Base-by-base conservation (phyloP, 2,888 invertebrate genomes). In the Pachliopta kotzebuea region DNA sequence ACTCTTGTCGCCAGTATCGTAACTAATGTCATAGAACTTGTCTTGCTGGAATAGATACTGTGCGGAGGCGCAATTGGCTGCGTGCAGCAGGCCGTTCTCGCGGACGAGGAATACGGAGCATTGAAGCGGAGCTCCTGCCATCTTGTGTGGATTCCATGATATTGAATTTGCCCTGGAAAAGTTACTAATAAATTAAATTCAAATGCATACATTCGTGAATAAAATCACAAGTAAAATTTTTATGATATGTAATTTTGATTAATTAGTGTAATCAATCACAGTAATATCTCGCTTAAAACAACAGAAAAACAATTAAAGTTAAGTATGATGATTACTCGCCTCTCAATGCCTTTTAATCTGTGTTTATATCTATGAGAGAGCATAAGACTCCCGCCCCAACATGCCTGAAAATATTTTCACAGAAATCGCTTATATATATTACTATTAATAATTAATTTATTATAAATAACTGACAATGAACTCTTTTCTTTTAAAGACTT, bases 131-230 rank as follows among this genome's bases (percentile, higher is more conserved):
- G 94, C 95, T 8, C 96, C 96, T 17, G 95, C 91, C 93, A 96
- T 95, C 82, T 97, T 97, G 83, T 97, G 97, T 0, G 96, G 96
- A 89, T 97, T 96, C 96, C 97, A 97, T 0, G 96, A 92, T 69
- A 97, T 90, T 0, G 97, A 97, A 76, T 96, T 93, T 0, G 95
- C 94, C 74, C 96, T 95, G 80, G 21, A 86, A 83, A 24, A 9
- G 14, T 56, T 56, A 23, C 17, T n/a, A 24, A n/a, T 21, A 45
- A 4, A 8, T 26, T 54, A 17, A 23, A 37, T 37, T 37, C 37
- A 0, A 31, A 14, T 3, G 14, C 11, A 14, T 11, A 31, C 37
- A 37, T 14, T 37, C 14, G 14, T 14, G 14, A 37, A 37, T 37
- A 14, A 37, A 37, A 37, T 37, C 37, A 37, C 14, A 37, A 37